A percentile compares a stretch with the other conserved stretches of the same genome.
Conservation (phyloP, 2,113 vertebrate genomes). For the Datnioides undecimradiatus region DNA sequence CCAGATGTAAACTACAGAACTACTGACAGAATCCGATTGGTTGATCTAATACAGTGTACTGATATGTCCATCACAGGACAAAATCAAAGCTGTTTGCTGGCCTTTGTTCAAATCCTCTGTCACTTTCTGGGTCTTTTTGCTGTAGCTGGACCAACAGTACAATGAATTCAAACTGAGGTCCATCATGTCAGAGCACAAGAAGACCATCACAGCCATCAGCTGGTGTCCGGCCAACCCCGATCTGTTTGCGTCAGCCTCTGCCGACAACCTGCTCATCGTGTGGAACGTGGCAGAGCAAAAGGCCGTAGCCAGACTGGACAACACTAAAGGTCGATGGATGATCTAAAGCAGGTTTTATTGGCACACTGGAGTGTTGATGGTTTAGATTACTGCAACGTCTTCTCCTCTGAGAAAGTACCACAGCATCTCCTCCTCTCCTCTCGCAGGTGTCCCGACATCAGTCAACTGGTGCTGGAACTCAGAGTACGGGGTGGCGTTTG, state of each 20-base stretch:
- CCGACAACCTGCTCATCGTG: slow-evolving; percentile 93
- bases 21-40: neutral
- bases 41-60: neutral
- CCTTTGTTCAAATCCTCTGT: neutral
- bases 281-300: slow-evolving; percentile 98
- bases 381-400: neutral
- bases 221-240: slow-evolving; percentile 97
- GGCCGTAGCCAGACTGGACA: slow-evolving; percentile 90
- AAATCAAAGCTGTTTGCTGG: neutral
- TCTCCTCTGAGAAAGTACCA: neutral
- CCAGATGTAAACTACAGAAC: neutral
- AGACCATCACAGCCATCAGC: slow-evolving; percentile 97
- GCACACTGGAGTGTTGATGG: neutral
- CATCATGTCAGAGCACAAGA: slow-evolving; percentile 99
- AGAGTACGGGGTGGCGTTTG: slow-evolving; percentile 89
- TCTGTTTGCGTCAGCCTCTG: slow-evolving; percentile 92
- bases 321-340: slow-evolving; percentile 90
- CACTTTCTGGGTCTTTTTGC: slow-evolving; percentile 21
- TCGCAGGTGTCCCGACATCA: slow-evolving; percentile 89
- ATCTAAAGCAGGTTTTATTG: neutral
- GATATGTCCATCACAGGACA: neutral
- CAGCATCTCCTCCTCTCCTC: neutral
- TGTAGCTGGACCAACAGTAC: slow-evolving; percentile 93
- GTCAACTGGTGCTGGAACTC: slow-evolving; percentile 96
- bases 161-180: slow-evolving; percentile 95